Base-by-base conservation (phyloP, 2,888 invertebrate genomes). In the Drosophila kambysellisi region DNA sequence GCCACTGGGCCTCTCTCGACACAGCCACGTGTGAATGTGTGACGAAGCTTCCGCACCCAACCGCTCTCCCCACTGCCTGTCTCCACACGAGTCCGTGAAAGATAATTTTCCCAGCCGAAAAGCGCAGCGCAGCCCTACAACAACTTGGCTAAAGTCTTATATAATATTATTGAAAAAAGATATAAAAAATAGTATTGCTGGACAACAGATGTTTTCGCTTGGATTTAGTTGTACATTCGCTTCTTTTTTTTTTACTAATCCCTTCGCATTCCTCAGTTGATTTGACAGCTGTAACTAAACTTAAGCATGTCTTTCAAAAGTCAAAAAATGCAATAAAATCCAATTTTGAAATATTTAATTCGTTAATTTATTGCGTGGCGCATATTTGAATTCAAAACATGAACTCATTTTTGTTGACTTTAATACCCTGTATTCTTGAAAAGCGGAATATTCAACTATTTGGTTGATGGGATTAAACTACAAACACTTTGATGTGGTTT, bases 61-160 rank as follows among this genome's bases (percentile, higher is more conserved):
- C 30, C 46, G 8, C 11, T 2, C 20, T 4, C 46, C 20, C 12
- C 9, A 4, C 9, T 29, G n/a, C n/a, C 35, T 25, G 25, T 35
- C 25, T 25, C 4, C 25, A 25, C 25, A 25, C 35, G 67, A 70
- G 88, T 85, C 90, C 89, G 85, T 85, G 85, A 90, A 85, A 89
- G 83, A 77, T 74, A 30, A 59, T 71, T 83, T 83, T 88, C 84
- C 89, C 89, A 89, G 77, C 89, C 83, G 72, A 87, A 76, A 51
- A 65, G 20, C 54, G 53, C 25, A 54, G 48, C 43, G 33, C 15
- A 56, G 78, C 76, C 77, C 81, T 72, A 57, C 64, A 50, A 50
- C 48, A 48, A 51, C 59, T 59, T 60, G 7, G 35, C 54, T n/a
- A 33, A 52, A 70, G 50, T 33, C 72, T 79, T 81, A 79, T 79